Conservation (phyloP, 2,888 invertebrate species). For the Julus scanicus region DNA sequence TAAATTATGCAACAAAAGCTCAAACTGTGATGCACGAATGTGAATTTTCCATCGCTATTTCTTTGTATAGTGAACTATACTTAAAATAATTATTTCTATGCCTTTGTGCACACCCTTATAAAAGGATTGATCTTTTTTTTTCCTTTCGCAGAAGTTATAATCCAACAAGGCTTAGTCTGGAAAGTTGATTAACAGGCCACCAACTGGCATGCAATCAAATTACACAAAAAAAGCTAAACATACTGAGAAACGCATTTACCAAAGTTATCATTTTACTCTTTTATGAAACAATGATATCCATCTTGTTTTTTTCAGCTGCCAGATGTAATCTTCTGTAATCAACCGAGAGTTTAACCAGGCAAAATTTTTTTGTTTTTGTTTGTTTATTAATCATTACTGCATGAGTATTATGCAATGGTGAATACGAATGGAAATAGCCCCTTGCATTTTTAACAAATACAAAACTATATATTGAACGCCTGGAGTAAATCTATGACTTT, state of each 20-base stretch:
- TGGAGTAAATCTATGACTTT: background rate
- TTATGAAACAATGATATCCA: background rate
- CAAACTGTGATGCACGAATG: background rate
- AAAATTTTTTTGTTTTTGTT: background rate
- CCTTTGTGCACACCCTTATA: background rate
- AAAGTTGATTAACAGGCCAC: background rate
- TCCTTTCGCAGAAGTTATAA: background rate
- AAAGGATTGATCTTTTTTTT: background rate
- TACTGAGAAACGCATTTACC: background rate
- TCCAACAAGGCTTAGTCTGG: background rate
- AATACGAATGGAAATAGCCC: background rate
- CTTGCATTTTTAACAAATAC: background rate
- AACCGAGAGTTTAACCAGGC: background rate
- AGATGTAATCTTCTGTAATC: background rate
- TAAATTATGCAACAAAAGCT: slow-evolving; percentile 30
- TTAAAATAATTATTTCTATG: background rate
- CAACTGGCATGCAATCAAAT: background rate
- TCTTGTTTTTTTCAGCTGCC: background rate
- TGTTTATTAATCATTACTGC: no score
- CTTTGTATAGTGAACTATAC: background rate
- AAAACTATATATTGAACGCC: background rate
- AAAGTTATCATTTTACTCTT: background rate
- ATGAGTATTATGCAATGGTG: background rate
- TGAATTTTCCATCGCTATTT: background rate
- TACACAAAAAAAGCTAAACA: background rate